Evolutionary conservation across 2,888 invertebrate species (phyloP), one percentile per base, ranked within the genome.

Genomic region (Marasmarcha lunaedactyla): DNA sequence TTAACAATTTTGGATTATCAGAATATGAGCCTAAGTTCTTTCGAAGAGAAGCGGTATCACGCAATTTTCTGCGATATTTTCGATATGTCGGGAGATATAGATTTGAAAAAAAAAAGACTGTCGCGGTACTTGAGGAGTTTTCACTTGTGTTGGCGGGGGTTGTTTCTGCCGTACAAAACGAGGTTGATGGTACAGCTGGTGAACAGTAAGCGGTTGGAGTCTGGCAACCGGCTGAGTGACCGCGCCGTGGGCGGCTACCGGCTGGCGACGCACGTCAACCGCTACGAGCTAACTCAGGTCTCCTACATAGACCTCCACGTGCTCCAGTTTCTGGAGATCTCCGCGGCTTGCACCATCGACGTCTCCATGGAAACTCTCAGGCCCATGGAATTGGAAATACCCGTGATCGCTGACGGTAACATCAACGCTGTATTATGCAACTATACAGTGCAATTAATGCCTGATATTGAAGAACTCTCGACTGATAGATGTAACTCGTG

Each of bases 101-200:
- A 46, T 33, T 1, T 36, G 25, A 14, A 13, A 1, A 30, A 36
- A 26, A 35, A 40, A 7, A 20, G 20, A 7, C 20, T 20, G 7
- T 3, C 20, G 20, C 20, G 20, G 20, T 20, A 20, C 20, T 20
- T 20, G 20, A 20, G 7, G 7, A 20, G 4, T 7, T 52, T 57
- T 30, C 64, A 79, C 42, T 60, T 87, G 1, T 52, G 66, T 25
- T 58, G 59, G 30, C 73, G 71, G 39, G 86, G 86, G 1, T 56
- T 85, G 7, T 20, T 20, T 7, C 15, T 46, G 6, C 46, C 46
- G 2, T 13, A 36, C 12, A 26, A 35, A 7, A 27, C 39, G n/a
- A 15, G 12, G 1, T 11, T 43, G 10, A 33, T 42, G 11, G 38
- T 34, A 2, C 46, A 46, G 33, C 15, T 43, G 9, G 30, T 42